Base-by-base conservation (phyloP, 2,888 invertebrate species). In the Megamerina dolium region DNA sequence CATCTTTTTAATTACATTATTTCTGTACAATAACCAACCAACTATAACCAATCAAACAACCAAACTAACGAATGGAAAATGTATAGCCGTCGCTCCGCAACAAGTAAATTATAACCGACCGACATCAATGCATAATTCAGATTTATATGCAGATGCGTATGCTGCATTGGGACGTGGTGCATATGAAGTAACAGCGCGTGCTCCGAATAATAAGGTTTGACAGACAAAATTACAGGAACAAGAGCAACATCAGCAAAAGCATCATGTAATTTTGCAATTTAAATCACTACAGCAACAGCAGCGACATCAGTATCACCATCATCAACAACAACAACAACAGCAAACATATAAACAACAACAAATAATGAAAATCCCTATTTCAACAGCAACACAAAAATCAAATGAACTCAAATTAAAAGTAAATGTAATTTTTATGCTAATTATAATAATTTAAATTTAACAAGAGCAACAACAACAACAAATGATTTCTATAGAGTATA, bases 41-140 rank as follows among this genome's bases (percentile, higher is more conserved):
- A n/a, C n/a, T n/a, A n/a, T n/a, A n/a, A n/a, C n/a, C n/a, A n/a
- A n/a, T n/a, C n/a, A n/a, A n/a, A n/a, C n/a, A n/a, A n/a, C n/a
- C n/a, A n/a, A n/a, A n/a, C n/a, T n/a, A n/a, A n/a, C n/a, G n/a
- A n/a, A n/a, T n/a, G n/a, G n/a, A n/a, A n/a, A n/a, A n/a, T n/a
- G n/a, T n/a, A 36, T 44, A 72, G 72, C 61, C 70, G 70, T 61
- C 70, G 70, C 60, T 56, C 66, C 59, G 66, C 72, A 61, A 66
- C 71, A 63, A 71, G 72, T 60, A 72, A 72, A 64, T 64, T 72
- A 65, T 72, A 72, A 68, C 62, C 63, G 68, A 53, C 66, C 71
- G 59, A 63, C 68, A 52, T 70, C 70, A 52, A 52, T 67, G 58
- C 70, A 70, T 52, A 68, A 63, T 58, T 12, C 37, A 36, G 61